These are phyloP conservation scores for Drosophila pseudotakahashii DNA, from an alignment of 2,888 invertebrate species.

Conservation along the genomic window DNA sequence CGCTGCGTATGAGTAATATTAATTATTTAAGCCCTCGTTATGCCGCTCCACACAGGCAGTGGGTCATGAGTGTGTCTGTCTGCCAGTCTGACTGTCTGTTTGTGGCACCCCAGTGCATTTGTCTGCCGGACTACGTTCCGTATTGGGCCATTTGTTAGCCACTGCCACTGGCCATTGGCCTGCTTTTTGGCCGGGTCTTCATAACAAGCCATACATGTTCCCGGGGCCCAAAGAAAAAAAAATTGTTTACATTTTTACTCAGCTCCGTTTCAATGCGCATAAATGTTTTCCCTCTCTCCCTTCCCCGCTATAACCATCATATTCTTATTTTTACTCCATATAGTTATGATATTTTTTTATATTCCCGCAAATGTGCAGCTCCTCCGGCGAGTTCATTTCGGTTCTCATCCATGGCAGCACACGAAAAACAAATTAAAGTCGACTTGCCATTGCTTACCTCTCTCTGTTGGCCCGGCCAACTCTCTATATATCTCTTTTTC, in stretches of 20 bases:
- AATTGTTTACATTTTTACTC: constrained; percentile 77
- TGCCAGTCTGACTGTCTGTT: constrained; percentile 63
- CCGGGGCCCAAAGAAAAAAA: constrained; percentile 37
- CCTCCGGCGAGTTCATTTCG: constrained; percentile 36
- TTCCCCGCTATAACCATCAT: not conserved
- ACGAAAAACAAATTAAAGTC: constrained; percentile 74
- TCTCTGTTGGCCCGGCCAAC: constrained; percentile 9
- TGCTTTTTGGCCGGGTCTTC: constrained; percentile 66
- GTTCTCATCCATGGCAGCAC: constrained; percentile 20
- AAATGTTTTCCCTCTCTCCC: constrained; percentile 33
- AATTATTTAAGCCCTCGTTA: constrained; percentile 78
- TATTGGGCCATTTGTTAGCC: constrained; percentile 61
- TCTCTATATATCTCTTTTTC: constrained; percentile 18
- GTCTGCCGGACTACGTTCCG: constrained; percentile 55
- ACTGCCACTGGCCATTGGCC: constrained; percentile 63
- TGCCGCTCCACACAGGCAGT: constrained; percentile 32
- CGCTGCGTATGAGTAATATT: constrained; percentile 79
- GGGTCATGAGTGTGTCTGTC: too few species aligned
- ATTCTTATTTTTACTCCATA: constrained; percentile 22
- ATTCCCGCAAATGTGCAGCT: constrained; percentile 58
- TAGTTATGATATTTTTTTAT: constrained; percentile 64
- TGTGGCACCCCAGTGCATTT: constrained; percentile 79
- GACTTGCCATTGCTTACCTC: constrained; percentile 65
- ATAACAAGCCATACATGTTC: constrained; percentile 68
- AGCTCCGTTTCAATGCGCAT: constrained; percentile 58